These are phyloP conservation scores for Colostygia pectinataria DNA, from an alignment of 2,888 invertebrate genomes.

Conservation along the genomic window DNA sequence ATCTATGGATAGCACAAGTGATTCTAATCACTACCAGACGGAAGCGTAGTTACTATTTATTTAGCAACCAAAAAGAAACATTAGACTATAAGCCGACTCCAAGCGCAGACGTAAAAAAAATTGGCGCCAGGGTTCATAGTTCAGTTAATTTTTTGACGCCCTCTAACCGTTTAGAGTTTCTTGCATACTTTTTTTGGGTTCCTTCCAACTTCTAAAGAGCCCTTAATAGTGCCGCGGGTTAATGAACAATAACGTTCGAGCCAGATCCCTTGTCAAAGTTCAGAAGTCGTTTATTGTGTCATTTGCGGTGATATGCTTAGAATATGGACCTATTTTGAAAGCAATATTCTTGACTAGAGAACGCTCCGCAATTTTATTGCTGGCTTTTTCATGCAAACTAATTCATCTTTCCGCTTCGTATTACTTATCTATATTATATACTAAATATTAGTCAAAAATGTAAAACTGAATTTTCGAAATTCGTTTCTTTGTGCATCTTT, in stretches of 20 bases:
- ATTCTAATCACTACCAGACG: too few relatives aligned
- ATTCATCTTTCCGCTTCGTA: too few relatives aligned
- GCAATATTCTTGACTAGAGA: too few relatives aligned
- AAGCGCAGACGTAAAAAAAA: constrained; percentile 48
- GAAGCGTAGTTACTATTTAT: background rate
- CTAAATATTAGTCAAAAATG: too few relatives aligned
- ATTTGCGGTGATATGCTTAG: background rate
- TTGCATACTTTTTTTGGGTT: constrained; percentile 15
- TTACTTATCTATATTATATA: too few relatives aligned
- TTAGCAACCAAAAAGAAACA: background rate
- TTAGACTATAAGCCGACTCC: too few relatives aligned
- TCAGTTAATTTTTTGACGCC: constrained; percentile 50
- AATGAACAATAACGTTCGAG: constrained; percentile 53
- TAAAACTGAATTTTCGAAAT: too few relatives aligned
- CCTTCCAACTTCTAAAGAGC: constrained; percentile 13
- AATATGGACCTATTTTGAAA: too few relatives aligned
- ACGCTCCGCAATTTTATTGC: too few relatives aligned
- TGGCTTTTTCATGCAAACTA: too few relatives aligned
- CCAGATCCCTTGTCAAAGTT: constrained; percentile 42
- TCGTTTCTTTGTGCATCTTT: too few relatives aligned
- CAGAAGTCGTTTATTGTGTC: background rate
- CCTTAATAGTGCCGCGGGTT: constrained; percentile 49
- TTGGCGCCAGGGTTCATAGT: constrained; percentile 73
- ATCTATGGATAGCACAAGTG: too few relatives aligned
- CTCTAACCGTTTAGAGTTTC: background rate